Evolutionary conservation across 2,888 invertebrate genomes (phyloP).

Genomic region (Heliconius aoede): DNA sequence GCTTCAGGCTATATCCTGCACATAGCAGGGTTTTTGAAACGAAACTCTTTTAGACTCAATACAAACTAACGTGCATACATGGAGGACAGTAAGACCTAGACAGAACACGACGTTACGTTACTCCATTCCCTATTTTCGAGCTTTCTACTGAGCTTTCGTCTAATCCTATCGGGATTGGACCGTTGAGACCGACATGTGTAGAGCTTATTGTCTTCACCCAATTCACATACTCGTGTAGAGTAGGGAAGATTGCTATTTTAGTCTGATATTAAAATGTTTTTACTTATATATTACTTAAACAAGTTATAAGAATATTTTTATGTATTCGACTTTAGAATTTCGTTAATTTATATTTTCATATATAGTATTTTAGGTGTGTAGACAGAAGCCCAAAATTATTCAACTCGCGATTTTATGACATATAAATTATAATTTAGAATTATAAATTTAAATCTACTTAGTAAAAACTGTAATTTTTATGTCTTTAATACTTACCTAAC

Average conservation of each 20-base stretch:
- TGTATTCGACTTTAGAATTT: background rate
- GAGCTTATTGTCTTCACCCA: slow-evolving; percentile 9
- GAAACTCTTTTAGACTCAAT: background rate
- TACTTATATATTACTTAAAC: background rate
- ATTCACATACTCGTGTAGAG: background rate
- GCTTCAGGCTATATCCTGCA: no score
- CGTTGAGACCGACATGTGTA: slow-evolving; percentile 5
- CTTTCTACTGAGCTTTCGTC: slow-evolving; percentile 18
- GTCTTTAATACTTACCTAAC: no score
- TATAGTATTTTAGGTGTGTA: no score
- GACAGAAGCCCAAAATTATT: no score
- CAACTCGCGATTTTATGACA: no score
- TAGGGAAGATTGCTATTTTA: background rate
- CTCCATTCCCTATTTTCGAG: slow-evolving; percentile 4
- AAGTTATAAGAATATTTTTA: background rate
- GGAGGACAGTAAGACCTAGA: background rate
- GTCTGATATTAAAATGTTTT: background rate
- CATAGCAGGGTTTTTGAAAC: background rate
- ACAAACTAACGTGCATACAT: background rate
- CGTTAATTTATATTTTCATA: background rate
- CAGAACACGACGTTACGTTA: background rate
- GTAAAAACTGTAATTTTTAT: no score
- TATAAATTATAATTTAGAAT: no score
- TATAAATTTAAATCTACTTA: no score
- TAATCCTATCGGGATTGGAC: slow-evolving; percentile 19